These are phyloP conservation scores for Mallateleia sp. DNA, from an alignment of 2,888 invertebrate genomes.

Conservation along the genomic window DNA sequence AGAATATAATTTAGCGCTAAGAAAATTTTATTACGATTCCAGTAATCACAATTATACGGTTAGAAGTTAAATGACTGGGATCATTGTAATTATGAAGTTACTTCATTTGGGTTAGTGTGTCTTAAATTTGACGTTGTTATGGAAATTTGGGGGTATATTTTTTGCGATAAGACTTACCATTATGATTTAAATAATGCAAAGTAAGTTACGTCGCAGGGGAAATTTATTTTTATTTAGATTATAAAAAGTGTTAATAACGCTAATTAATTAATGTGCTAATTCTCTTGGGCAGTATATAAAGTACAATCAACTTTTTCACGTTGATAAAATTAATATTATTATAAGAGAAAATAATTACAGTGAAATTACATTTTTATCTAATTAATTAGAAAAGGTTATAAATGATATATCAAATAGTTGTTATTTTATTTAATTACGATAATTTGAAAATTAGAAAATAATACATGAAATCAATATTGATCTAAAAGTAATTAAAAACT, in stretches of 20 bases:
- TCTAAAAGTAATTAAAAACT: no score
- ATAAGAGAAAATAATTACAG: background rate
- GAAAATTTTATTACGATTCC: conserved; percentile 39
- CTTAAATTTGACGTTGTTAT: conserved; percentile 18
- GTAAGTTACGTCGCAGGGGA: conserved; percentile 38
- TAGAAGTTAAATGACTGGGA: conserved; percentile 22
- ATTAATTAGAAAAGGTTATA: no score
- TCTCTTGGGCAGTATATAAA: background rate
- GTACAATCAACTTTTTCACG: conserved; percentile 28
- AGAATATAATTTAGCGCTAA: background rate
- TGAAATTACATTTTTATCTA: background rate
- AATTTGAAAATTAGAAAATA: no score
- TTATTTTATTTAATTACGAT: no score
- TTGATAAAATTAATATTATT: conserved; percentile 12
- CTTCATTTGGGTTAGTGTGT: conserved; percentile 27
- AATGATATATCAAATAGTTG: no score
- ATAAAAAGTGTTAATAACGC: conserved; percentile 40
- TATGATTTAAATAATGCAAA: conserved; percentile 32
- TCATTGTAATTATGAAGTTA: conserved; percentile 23
- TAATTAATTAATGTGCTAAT: conserved; percentile 36
- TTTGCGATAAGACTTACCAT: conserved; percentile 36
- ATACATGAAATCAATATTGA: no score
- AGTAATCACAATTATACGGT: conserved; percentile 38
- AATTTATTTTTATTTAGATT: conserved; percentile 36
- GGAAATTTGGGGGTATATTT: conserved; percentile 16